Evolutionary conservation across 37 sponge, comb jelly and placozoan genomes (phyloP).

Genomic region (Beroe ovata): DNA sequence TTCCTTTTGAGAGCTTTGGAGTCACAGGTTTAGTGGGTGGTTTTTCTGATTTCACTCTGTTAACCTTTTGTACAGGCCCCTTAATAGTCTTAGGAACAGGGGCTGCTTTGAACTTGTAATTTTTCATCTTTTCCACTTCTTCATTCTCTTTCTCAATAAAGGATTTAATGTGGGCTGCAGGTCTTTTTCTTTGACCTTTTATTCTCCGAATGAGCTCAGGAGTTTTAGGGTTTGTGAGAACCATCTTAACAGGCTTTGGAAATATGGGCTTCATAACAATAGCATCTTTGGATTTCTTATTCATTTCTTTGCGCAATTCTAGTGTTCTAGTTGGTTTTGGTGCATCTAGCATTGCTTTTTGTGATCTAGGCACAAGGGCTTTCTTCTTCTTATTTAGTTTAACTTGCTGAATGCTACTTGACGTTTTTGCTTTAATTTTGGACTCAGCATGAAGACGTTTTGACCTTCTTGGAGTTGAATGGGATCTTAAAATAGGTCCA

Average conservation of each 20-base stretch:
- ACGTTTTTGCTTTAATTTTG: neutral
- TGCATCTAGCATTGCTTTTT: neutral
- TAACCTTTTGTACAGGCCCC: neutral
- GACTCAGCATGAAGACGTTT: neutral
- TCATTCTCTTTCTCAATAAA: conserved; percentile 26
- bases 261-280: conserved; percentile 32
- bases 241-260: conserved; percentile 24
- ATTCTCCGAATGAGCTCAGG: conserved; percentile 46
- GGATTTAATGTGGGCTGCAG: neutral
- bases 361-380: neutral
- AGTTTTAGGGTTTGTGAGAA: conserved; percentile 41
- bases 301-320: conserved; percentile 12
- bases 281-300: neutral
- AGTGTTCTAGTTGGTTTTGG: conserved; percentile 30
- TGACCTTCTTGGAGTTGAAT: conserved; percentile 28
- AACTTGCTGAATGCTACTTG: neutral
- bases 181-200: conserved; percentile 1
- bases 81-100: conserved; percentile 50
- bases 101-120: conserved; percentile 58
- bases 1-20: conserved; percentile 30
- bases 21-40: conserved; percentile 29
- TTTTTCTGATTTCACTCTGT: conserved; percentile 28
- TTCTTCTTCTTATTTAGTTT: neutral
- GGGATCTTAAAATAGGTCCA: conserved; percentile 8
- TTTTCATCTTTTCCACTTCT: conserved; percentile 32